Conservation (phyloP, 2,797 vertebrate species). For the Peromyscus nudipes region DNA sequence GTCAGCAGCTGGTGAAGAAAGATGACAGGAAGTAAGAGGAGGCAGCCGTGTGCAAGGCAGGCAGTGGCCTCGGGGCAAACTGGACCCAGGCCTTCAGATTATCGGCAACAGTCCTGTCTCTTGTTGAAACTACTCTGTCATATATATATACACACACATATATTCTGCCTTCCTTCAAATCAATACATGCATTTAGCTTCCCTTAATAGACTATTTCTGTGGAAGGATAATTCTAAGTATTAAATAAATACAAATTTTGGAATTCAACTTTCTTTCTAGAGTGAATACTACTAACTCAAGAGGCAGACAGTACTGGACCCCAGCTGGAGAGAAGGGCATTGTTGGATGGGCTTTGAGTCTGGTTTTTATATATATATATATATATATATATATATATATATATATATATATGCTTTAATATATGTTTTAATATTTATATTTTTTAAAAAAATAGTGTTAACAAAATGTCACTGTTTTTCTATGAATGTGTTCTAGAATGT, state of each 20-base stretch:
- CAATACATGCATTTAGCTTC: background rate
- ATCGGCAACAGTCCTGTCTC: background rate
- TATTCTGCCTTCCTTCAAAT: background rate
- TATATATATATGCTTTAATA: background rate
- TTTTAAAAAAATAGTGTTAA: background rate
- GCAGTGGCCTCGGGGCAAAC: background rate
- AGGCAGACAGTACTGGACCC: background rate
- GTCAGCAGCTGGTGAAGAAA: background rate
- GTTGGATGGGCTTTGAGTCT: background rate
- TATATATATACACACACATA: background rate
- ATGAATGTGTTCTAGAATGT: background rate
- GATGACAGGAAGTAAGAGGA: background rate
- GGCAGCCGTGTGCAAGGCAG: background rate
- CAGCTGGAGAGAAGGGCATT: background rate
- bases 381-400: background rate
- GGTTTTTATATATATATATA: background rate
- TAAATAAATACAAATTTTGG: slow-evolving; percentile 19
- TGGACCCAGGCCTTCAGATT: background rate
- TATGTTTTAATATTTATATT: background rate
- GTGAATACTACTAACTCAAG: background rate
- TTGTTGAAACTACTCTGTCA: background rate
- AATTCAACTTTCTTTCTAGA: slow-evolving; percentile 18
- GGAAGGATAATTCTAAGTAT: slow-evolving; percentile 41
- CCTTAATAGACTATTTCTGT: slow-evolving; percentile 11
- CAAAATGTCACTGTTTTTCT: slow-evolving; percentile 2